Base-by-base conservation (phyloP, 2,888 invertebrate genomes). In the Megamerina dolium region DNA sequence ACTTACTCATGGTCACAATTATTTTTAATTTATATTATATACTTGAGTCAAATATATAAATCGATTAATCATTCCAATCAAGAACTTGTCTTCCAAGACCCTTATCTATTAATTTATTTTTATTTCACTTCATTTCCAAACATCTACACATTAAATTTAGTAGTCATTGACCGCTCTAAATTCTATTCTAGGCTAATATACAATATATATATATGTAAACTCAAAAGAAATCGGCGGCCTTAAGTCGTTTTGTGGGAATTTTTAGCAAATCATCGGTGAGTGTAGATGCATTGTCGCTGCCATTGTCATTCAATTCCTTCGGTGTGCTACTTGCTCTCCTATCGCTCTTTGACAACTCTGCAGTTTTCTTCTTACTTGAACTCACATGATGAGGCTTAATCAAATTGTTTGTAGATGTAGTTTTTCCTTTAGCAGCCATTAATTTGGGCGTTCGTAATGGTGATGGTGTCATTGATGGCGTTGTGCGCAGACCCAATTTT, bases 181-280 rank as follows among this genome's bases (percentile, higher is more conserved):
- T n/a, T n/a, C n/a, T n/a, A n/a, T n/a, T n/a, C n/a, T n/a, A n/a
- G n/a, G n/a, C n/a, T n/a, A n/a, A n/a, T n/a, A n/a, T n/a, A n/a
- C n/a, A n/a, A n/a, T n/a, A n/a, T n/a, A n/a, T n/a, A n/a, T n/a
- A n/a, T n/a, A n/a, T n/a, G 10, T 8, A 23, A n/a, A 21, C n/a
- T 38, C 60, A 72, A 74, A 93, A 83, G 68, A 90, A 93, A 69
- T 93, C 92, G 2, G 87, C 73, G 1, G 92, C 92, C 66, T 84
- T 79, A 53, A 87, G 74, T 49, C 81, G 79, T 52, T 89, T 75
- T 58, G 82, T 83, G 3, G 84, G 82, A 50, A 93, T 81, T 59
- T 90, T 85, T 39, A 94, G 73, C 47, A 94, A 75, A 73, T 93
- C 87, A 66, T 93, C 93, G 0, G 93, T 94, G 10, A 87, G 52